Evolutionary conservation across 2,797 vertebrate genomes (phyloP).

Genomic region (Salarias fasciatus): DNA sequence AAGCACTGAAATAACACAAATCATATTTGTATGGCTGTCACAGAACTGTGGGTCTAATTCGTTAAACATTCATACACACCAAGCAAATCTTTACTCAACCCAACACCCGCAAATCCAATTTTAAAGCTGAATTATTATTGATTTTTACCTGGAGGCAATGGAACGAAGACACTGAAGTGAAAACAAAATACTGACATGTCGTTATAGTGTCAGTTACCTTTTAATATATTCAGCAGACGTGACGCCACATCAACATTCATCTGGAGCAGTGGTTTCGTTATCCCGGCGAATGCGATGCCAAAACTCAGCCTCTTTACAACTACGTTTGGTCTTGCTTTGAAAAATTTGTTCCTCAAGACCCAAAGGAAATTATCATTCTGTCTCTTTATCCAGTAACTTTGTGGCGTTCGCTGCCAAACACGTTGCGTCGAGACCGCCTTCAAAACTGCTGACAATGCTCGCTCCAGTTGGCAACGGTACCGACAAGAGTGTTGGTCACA

Average conservation of each 20-base stretch:
- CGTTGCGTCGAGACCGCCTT: neutral
- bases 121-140: constrained; percentile 1
- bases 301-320: neutral
- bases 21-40: neutral
- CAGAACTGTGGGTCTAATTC: constrained; percentile 1
- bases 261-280: neutral
- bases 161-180: neutral
- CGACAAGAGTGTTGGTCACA: neutral
- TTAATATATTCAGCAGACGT: neutral
- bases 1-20: neutral
- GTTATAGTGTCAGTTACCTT: neutral
- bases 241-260: neutral
- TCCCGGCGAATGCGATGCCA: neutral
- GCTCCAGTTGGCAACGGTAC: neutral
- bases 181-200: neutral
- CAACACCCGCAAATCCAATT: constrained; percentile 1
- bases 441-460: neutral
- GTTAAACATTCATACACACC: neutral
- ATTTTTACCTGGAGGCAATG: neutral
- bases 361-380: neutral
- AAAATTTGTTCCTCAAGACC: neutral
- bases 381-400: neutral
- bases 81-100: neutral
- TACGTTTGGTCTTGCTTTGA: neutral
- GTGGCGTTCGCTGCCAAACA: neutral